A percentile compares a stretch with the other conserved stretches of the same genome.
Evolutionary conservation across 1,140 invertebrate species (phyloP).

Genomic region (Phocides pigmalion): DNA sequence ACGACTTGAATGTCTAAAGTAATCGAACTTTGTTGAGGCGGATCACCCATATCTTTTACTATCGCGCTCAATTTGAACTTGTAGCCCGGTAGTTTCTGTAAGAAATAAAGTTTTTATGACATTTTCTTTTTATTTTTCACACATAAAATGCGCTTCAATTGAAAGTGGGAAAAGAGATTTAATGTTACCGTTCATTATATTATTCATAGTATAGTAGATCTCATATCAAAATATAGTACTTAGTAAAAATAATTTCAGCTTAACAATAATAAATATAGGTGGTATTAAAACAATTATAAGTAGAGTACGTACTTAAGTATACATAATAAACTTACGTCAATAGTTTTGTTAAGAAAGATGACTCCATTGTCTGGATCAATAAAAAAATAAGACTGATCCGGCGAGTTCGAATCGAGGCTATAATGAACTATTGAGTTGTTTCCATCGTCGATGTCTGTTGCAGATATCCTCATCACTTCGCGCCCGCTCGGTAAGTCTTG

Average conservation of each 20-base stretch:
- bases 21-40: conserved; percentile 86
- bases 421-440: conserved; percentile 91
- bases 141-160: not conserved
- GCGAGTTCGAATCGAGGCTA: conserved; percentile 84
- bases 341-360: conserved; percentile 89
- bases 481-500: conserved; percentile 88
- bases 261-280: too few relatives aligned
- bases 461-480: conserved; percentile 94
- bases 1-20: conserved; percentile 93
- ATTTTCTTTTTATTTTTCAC: not conserved
- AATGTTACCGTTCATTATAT: too few relatives aligned
- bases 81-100: conserved; percentile 87
- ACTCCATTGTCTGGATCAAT: conserved; percentile 91
- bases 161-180: not conserved
- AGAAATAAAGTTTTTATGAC: conserved; percentile 39
- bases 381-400: conserved; percentile 88
- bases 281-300: not conserved
- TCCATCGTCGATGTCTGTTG: conserved; percentile 94
- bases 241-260: too few relatives aligned
- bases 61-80: conserved; percentile 89
- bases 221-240: too few relatives aligned
- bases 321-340: conserved; percentile 85
- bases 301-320: not conserved
- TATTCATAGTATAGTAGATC: too few relatives aligned
- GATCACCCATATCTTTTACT: conserved; percentile 90